These are phyloP conservation scores for Nyctalus aviator DNA, from an alignment of 2,797 vertebrate species.

Conservation along the genomic window DNA sequence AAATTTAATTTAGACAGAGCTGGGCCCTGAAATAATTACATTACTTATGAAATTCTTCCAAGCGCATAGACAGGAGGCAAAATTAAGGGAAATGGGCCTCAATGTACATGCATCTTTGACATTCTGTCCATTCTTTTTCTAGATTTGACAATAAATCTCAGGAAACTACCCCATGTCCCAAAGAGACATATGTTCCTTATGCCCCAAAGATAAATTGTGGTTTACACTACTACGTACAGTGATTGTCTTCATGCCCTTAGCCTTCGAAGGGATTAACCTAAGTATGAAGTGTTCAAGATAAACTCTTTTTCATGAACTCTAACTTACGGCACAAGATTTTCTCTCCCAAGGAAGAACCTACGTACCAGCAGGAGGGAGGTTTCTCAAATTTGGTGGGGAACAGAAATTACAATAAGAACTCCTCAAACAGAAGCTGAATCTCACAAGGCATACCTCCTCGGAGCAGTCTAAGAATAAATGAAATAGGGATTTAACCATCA, in stretches of 20 bases:
- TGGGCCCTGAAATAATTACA: slow-evolving; percentile 35
- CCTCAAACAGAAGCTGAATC: slow-evolving; percentile 12
- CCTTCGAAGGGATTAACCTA: background rate
- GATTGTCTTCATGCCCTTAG: background rate
- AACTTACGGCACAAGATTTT: slow-evolving; percentile 35
- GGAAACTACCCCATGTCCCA: background rate
- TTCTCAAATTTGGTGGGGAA: slow-evolving; percentile 39
- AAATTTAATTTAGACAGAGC: slow-evolving; percentile 41
- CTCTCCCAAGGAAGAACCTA: background rate
- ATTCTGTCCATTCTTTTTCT: slow-evolving; percentile 17
- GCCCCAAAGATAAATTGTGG: slow-evolving; percentile 26
- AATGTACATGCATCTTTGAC: background rate
- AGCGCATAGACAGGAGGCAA: slow-evolving; percentile 18
- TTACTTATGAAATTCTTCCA: slow-evolving; percentile 63
- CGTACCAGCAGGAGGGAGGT: background rate
- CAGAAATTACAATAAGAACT: slow-evolving; percentile 28
- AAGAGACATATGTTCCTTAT: background rate
- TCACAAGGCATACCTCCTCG: slow-evolving; percentile 13
- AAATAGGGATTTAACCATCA: background rate
- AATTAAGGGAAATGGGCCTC: slow-evolving; percentile 17
- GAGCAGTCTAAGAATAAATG: slow-evolving; percentile 20
- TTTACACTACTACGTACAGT: background rate
- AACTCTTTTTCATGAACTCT: slow-evolving; percentile 8
- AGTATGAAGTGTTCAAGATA: slow-evolving; percentile 7
- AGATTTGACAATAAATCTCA: slow-evolving; percentile 40